These are phyloP conservation scores for Sminthurides aquaticus DNA, from an alignment of 2,888 invertebrate species.

Conservation along the genomic window DNA sequence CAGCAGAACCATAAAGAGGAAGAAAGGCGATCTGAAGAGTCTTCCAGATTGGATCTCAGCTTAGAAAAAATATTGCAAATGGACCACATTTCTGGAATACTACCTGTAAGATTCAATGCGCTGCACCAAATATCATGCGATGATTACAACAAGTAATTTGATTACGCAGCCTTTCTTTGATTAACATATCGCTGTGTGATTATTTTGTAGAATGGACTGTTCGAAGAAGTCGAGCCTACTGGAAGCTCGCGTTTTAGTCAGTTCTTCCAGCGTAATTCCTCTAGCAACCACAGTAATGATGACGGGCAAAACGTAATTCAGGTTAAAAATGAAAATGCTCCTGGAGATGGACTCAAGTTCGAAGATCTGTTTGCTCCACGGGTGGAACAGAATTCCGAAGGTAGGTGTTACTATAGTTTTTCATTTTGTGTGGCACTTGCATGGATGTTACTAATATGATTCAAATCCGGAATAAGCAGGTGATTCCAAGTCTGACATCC, in stretches of 20 bases:
- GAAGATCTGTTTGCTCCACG: constrained; percentile 12
- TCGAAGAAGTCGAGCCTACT: constrained; percentile 45
- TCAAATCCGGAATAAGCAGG: no score
- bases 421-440: no score
- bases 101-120: constrained; percentile 59
- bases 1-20: constrained; percentile 18
- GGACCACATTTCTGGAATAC: constrained; percentile 65
- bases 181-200: no score
- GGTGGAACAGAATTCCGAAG: not conserved
- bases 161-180: no score
- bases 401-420: no score
- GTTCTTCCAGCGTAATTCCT: constrained; percentile 67
- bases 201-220: constrained; percentile 60
- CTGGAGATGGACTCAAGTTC: not conserved
- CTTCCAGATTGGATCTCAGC: constrained; percentile 48
- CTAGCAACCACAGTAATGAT: constrained; percentile 45
- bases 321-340: not conserved
- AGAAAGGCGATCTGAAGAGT: constrained; percentile 9
- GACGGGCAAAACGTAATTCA: not conserved
- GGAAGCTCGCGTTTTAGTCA: constrained; percentile 52
- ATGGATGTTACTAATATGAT: no score
- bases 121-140: no score
- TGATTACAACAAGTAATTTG: constrained; percentile 1
- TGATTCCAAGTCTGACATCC: not conserved
- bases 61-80: constrained; percentile 78